Evolutionary conservation across 2,113 vertebrate species (phyloP).

Genomic region (cat (Felis catus)): F.catus_Fca126_mat1.0 CM031414.1:101099001-101099500

Average conservation of each 20-base stretch:
- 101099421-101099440: too few species aligned
- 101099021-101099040: background rate
- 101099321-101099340: too few species aligned
- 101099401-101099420: too few species aligned
- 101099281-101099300: too few species aligned
- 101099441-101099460: too few species aligned
- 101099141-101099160: background rate
- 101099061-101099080: background rate
- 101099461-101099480: too few species aligned
- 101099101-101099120: background rate
- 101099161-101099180: background rate
- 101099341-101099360: too few species aligned
- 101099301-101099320: too few species aligned
- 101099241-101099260: background rate
- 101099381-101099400: too few species aligned
- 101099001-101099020: background rate
- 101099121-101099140: background rate
- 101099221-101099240: background rate
- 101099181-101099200: background rate
- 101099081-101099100: background rate
- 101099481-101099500: background rate
- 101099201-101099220: background rate
- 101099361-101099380: too few species aligned
- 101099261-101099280: too few species aligned
- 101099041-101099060: background rate